These are phyloP conservation scores for Liolophura sinensis DNA, from an alignment of 1,140 invertebrate genomes.

Conservation along the genomic window DNA sequence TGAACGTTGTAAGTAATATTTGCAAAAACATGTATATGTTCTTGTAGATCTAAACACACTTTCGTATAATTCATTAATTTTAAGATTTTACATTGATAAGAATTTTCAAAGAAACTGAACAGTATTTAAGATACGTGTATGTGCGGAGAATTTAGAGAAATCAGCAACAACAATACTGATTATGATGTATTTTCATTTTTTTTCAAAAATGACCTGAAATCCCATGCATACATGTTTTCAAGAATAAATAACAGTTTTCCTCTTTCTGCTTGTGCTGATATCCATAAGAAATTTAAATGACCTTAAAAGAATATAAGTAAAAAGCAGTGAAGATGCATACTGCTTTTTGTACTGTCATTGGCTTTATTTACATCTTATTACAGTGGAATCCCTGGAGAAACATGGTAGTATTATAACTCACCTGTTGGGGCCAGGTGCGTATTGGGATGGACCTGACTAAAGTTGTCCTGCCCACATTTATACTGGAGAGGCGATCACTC, in stretches of 20 bases:
- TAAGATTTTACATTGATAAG: too few species aligned
- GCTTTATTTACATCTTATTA: constrained; percentile 12
- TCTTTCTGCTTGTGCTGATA: too few species aligned
- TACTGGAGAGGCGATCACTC: constrained; percentile 56
- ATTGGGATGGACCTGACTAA: constrained; percentile 62
- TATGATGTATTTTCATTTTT: not conserved
- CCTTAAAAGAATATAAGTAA: not conserved
- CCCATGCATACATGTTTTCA: too few species aligned
- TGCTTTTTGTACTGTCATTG: not conserved
- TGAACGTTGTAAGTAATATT: constrained; percentile 68
- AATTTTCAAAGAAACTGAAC: too few species aligned
- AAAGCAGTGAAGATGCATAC: not conserved
- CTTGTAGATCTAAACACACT: too few species aligned
- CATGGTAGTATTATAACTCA: constrained; percentile 90
- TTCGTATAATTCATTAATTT: too few species aligned
- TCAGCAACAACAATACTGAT: too few species aligned
- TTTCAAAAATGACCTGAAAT: too few species aligned
- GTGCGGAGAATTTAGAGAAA: too few species aligned
- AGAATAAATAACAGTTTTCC: too few species aligned
- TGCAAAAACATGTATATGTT: too few species aligned
- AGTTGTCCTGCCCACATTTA: constrained; percentile 60
- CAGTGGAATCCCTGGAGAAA: constrained; percentile 81
- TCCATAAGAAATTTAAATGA: constrained; percentile 4
- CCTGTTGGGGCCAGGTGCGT: constrained; percentile 56
- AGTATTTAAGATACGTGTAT: too few species aligned